Evolutionary conservation across 2,888 invertebrate genomes (phyloP), one percentile per base, ranked within the genome.

Genomic region (Drosophila buzzatii): DNA sequence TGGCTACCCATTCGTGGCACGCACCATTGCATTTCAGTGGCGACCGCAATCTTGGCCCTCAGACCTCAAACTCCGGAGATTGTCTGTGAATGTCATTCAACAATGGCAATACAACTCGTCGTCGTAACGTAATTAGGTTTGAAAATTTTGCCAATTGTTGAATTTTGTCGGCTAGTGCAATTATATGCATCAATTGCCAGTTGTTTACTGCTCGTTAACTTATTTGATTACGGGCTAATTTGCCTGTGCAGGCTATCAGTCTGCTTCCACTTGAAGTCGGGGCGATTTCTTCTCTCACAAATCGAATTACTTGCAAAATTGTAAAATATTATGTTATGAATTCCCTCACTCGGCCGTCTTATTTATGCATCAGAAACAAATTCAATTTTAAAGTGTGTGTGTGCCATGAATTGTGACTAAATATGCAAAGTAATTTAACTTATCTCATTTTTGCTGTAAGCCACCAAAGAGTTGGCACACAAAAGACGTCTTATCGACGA

Each of bases 151-250:
- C 73, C 89, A 73, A 89, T 86, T 90, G 90, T 89, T 81, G 86
- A 75, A 74, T 79, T 81, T 51, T 81, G 84, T 76, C 65, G 70
- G 66, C 73, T 64, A 64, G 67, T 68, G 84, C 89, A 90, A 86
- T 86, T 86, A 86, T 89, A 74, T 89, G 79, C 89, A 77, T 77
- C 87, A 86, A 85, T 90, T 89, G 89, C 73, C 85, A 82, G 85
- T 79, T 85, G 82, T 79, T 76, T 79, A 70, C 87, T 89, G 61
- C 73, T 89, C 90, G 85, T 89, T 85, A 88, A 71, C 84, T 89
- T 84, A 86, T 86, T 86, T 90, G 86, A 86, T 86, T 90, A 86
- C 71, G 82, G 85, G 79, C 84, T 73, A 82, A 88, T 90, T 82
- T 85, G 18, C 49, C 63, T 23, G 47, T 9, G 14, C 35, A 2